phyloP scores from a whole-genome alignment of 1,140 invertebrate genomes.

The Bicyclus anynana region DNA sequence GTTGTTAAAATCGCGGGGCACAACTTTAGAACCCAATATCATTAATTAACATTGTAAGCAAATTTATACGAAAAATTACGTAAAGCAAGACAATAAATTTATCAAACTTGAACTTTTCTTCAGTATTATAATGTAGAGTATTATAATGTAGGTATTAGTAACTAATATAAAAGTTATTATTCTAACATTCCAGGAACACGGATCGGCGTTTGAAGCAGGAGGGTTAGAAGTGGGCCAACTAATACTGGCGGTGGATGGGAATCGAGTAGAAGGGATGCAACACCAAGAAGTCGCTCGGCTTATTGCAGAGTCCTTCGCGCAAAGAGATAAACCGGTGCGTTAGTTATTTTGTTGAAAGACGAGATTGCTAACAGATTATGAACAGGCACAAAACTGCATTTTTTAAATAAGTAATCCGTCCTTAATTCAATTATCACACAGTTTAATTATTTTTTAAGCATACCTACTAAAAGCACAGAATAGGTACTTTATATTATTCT shows the following conservation, averaged over 20 bases:
- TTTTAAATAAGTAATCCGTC: background rate
- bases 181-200: slow-evolving; percentile 86
- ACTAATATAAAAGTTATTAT: background rate
- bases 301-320: slow-evolving; percentile 93
- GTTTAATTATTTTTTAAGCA: no score
- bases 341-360: background rate
- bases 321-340: slow-evolving; percentile 83
- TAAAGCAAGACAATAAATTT: no score
- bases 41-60: no score
- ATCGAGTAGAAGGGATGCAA: slow-evolving; percentile 89
- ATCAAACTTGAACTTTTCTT: no score
- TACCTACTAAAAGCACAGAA: no score
- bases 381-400: background rate
- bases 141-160: no score
- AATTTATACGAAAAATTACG: no score
- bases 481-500: no score
- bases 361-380: background rate
- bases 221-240: slow-evolving; percentile 95
- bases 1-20: no score
- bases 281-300: slow-evolving; percentile 91
- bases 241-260: slow-evolving; percentile 94
- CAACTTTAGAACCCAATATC: no score
- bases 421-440: no score
- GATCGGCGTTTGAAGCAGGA: slow-evolving; percentile 94
- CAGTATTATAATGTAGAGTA: no score